Percentiles rank a stretch among this genome's conserved stretches.
These are phyloP conservation scores for Mobula hypostoma DNA, from an alignment of 2,113 vertebrate species.

Conservation along the genomic window DNA sequence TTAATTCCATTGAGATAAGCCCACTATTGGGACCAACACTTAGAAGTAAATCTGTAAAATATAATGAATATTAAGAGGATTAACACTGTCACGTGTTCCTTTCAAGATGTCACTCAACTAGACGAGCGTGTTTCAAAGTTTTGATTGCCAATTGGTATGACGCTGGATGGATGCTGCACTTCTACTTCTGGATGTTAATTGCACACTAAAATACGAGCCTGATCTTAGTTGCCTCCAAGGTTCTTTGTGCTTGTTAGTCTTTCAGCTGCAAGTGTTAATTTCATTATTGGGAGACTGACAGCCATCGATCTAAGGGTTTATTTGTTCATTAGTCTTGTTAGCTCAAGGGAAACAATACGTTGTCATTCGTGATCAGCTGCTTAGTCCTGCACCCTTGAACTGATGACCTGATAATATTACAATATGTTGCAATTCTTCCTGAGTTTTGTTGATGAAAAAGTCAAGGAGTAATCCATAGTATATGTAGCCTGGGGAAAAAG, in stretches of 20 bases:
- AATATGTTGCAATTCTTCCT: background rate
- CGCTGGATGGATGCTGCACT: background rate
- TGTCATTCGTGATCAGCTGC: background rate
- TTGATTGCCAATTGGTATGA: background rate
- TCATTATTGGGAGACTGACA: background rate
- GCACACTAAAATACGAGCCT: background rate
- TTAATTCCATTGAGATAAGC: background rate
- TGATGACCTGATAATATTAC: background rate
- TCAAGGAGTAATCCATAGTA: background rate
- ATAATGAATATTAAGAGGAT: slow-evolving; percentile 23
- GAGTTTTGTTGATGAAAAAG: background rate
- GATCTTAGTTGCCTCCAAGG: background rate
- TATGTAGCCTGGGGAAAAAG: no score
- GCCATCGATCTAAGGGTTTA: background rate
- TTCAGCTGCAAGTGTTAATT: background rate
- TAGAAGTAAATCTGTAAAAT: background rate
- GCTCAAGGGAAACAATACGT: background rate
- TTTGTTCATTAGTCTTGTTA: background rate
- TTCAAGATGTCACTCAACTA: background rate
- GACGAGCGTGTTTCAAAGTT: background rate
- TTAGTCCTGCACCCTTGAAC: background rate
- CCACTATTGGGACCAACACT: background rate
- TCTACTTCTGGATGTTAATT: background rate
- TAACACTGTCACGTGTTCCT: background rate
- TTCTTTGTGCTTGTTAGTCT: background rate